Evolutionary conservation across 2,888 invertebrate genomes (phyloP), one percentile per base, ranked within the genome.

Genomic region (Dromius quadrimaculatus): DNA sequence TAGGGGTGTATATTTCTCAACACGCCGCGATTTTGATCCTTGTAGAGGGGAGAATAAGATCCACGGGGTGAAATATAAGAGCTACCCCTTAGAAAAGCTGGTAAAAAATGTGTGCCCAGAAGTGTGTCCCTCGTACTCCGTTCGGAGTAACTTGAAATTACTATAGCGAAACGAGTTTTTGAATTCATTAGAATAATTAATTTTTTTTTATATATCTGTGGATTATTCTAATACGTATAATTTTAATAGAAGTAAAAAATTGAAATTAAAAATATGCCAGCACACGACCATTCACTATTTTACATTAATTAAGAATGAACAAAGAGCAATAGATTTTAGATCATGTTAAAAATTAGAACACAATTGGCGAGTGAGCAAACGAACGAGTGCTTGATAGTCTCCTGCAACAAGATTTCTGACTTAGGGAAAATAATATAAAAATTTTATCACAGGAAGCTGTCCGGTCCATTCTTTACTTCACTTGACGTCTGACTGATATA

Each of bases 1-100:
- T 54, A 23, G 36, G 65, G 65, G 65, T 65, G 65, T 34, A 65
- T 50, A 50, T 50, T 65, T 65, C 47, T 65, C 36, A 34, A 32
- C 17, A 9, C 47, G 13, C 13, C n/a, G 34, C 50, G 65, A 65
- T 28, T 36, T n/a, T 50, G 34, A 20, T 4, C 47, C 50, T 65
- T 65, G 50, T 47, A n/a, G 11, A 17, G 17, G 19, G n/a, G 36
- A 20, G 32, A 8, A 17, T 65, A 65, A 34, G 34, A 36, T 41
- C 15, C 13, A 41, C 38, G 61, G 61, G 32, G 50, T 64, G 50
- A 32, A 13, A 22, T 32, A 32, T n/a, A 36, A 47, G 34, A 20
- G n/a, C 34, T 65, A 65, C 65, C 65, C 65, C 19, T 22, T 20
- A 19, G 34, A 28, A 15, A 65, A 19, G 47, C 11, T 19, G 19